Base-by-base conservation (phyloP, 2,113 vertebrate genomes). In the Dromiciops gliroides region DNA sequence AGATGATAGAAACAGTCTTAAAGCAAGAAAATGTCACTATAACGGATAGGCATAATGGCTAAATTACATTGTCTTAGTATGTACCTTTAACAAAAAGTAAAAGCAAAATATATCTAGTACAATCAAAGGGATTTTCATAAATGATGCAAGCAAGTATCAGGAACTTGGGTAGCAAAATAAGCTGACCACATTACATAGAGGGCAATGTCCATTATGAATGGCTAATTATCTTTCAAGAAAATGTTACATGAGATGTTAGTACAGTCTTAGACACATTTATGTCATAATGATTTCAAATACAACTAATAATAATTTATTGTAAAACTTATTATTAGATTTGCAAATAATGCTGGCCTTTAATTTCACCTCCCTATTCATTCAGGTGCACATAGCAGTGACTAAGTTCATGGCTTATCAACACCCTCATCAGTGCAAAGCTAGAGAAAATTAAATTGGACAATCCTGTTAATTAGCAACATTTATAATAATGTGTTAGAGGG, bases 111-210 rank as follows among this genome's bases (percentile, higher is more conserved):
- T 88, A 51, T 28, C 48, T 11, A 90, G 48, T 95, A 90, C 93
- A 92, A 89, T 14, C 37, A 53, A 92, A 92, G 50, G 75, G 50
- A 90, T 90, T 94, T 67, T 83, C 83, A 44, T 25, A 90, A 94
- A 92, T 90, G 12, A 67, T 67, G 31, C 2, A 37, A 53, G 28
- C 50, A 51, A 91, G n/a, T 83, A n/a, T 83, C n/a, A 44, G 67
- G n/a, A 83, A 83, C 67, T 83, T 83, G n/a, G 25, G 28, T 28
- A 93, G 95, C 5, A 89, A 92, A 51, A 52, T 49, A 92, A 94
- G 48, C 51, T 23, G 3, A 6, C 52, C 47, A 67, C 47, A 51
- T 28, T 93, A 50, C 89, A 88, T 48, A 91, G 56, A 8, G 6
- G 92, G 0, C 0, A 25, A 53, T 83, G 37, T 83, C 90, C 92